These are phyloP conservation scores for Brachyrhaphis roseni DNA, from an alignment of 2,797 vertebrate genomes.

Conservation along the genomic window DNA sequence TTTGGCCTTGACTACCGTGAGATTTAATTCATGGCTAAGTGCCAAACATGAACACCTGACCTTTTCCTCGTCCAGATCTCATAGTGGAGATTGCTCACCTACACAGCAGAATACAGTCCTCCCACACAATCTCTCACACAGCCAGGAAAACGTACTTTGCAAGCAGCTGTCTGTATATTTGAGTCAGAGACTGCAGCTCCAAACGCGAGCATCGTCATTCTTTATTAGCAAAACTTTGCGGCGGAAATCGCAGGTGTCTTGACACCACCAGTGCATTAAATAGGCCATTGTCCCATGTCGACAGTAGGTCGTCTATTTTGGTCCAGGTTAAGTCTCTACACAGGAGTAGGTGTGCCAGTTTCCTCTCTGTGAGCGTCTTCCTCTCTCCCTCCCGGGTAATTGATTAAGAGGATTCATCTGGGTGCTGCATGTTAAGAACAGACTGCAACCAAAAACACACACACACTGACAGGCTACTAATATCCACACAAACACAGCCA, in stretches of 20 bases:
- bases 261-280: slow-evolving; percentile 41
- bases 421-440: slow-evolving; percentile 53
- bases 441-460: slow-evolving; percentile 36
- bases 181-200: slow-evolving; percentile 9
- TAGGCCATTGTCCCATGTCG: slow-evolving; percentile 63
- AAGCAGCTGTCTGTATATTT: slow-evolving; percentile 48
- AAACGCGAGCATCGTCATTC: slow-evolving; percentile 11
- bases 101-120: slow-evolving; percentile 52
- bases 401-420: slow-evolving; percentile 72
- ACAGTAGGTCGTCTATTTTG: slow-evolving; percentile 68
- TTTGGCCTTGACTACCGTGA: slow-evolving; percentile 41
- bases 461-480: slow-evolving; percentile 8
- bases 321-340: slow-evolving; percentile 69
- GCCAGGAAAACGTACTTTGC: slow-evolving; percentile 36
- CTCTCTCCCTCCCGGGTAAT: slow-evolving; percentile 48
- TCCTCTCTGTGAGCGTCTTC: slow-evolving; percentile 26
- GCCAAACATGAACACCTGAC: slow-evolving; percentile 55
- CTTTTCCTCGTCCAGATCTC: slow-evolving; percentile 59
- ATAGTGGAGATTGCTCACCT: slow-evolving; percentile 56
- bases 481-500: background rate
- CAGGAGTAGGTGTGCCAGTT: slow-evolving; percentile 69
- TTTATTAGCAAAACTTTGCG: slow-evolving; percentile 4
- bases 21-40: slow-evolving; percentile 38
- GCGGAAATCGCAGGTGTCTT: slow-evolving; percentile 40
- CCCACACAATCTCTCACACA: slow-evolving; percentile 57